A percentile compares a stretch with the other conserved stretches of the same genome.
phyloP scores from a whole-genome alignment of 2,888 invertebrate genomes.

The Ormyrus pomaceus region DNA sequence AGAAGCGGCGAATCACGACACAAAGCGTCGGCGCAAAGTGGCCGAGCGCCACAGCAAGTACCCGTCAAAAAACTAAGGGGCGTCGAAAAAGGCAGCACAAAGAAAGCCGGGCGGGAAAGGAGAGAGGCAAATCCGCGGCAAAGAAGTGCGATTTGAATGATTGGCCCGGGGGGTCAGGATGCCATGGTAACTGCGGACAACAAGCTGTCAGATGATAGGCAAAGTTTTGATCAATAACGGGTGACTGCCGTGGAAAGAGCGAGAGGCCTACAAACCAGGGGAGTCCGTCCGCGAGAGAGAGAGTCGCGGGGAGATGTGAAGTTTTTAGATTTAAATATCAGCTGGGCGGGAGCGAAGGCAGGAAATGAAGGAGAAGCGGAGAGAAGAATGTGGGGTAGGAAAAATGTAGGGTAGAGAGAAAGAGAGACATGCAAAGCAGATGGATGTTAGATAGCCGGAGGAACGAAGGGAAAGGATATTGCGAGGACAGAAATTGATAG shows the following conservation, averaged over 20 bases:
- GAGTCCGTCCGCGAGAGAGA: slow-evolving; percentile 6
- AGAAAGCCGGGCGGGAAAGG: background rate
- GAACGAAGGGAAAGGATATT: too few relatives aligned
- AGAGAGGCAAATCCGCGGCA: background rate
- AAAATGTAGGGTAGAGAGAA: too few relatives aligned
- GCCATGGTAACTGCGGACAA: slow-evolving; percentile 75
- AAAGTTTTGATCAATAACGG: slow-evolving; percentile 75
- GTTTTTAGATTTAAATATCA: slow-evolving; percentile 28
- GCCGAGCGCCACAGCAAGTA: too few relatives aligned
- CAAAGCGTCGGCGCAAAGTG: too few relatives aligned
- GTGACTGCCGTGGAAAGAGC: slow-evolving; percentile 69
- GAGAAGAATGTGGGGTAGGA: background rate
- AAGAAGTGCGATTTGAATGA: slow-evolving; percentile 69
- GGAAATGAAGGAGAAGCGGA: background rate
- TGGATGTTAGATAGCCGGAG: too few relatives aligned
- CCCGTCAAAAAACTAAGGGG: too few relatives aligned
- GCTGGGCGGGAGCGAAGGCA: background rate
- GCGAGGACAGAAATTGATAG: too few relatives aligned
- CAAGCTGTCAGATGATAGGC: slow-evolving; percentile 75
- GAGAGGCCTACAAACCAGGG: slow-evolving; percentile 44
- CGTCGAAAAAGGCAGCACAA: background rate
- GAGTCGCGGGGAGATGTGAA: slow-evolving; percentile 36
- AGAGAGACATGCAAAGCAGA: too few relatives aligned
- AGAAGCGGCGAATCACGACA: too few relatives aligned
- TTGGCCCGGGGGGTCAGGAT: slow-evolving; percentile 64